These are phyloP conservation scores for Scaptomyza caliginosa DNA, from an alignment of 2,888 invertebrate species.

Conservation along the genomic window DNA sequence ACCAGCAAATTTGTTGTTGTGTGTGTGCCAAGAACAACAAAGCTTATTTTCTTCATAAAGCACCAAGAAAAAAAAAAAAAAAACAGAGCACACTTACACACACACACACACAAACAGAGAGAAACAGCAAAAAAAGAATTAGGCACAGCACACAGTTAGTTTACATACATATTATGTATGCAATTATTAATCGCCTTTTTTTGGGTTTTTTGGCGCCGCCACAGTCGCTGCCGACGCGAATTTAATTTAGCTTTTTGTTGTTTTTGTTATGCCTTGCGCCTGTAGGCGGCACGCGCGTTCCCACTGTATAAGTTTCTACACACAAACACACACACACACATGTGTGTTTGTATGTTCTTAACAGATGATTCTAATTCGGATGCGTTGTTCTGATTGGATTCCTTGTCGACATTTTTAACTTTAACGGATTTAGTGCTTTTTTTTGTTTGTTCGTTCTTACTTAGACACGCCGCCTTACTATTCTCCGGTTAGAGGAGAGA, in stretches of 20 bases:
- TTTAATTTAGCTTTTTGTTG: conserved; percentile 50
- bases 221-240: conserved; percentile 47
- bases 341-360: conserved; percentile 15
- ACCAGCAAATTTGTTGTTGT: conserved; percentile 12
- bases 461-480: conserved; percentile 31
- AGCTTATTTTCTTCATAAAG: conserved; percentile 19
- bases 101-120: background rate
- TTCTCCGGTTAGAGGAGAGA: conserved; percentile 28
- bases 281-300: conserved; percentile 39
- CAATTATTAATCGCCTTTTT: conserved; percentile 42
- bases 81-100: conserved; percentile 9
- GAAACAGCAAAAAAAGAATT: too few relatives aligned
- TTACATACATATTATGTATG: conserved; percentile 25
- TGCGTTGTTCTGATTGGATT: conserved; percentile 20
- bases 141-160: conserved; percentile 11
- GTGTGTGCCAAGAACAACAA: conserved; percentile 15
- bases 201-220: conserved; percentile 37
- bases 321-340: too few relatives aligned
- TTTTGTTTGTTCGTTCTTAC: conserved; percentile 4
- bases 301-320: conserved; percentile 9
- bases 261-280: conserved; percentile 24
- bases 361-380: conserved; percentile 41
- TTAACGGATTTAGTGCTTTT: background rate
- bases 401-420: conserved; percentile 27
- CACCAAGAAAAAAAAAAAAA: conserved; percentile 17